Evolutionary conservation across 2,113 vertebrate genomes (phyloP).

Genomic region (Cavia porcellus): DNA sequence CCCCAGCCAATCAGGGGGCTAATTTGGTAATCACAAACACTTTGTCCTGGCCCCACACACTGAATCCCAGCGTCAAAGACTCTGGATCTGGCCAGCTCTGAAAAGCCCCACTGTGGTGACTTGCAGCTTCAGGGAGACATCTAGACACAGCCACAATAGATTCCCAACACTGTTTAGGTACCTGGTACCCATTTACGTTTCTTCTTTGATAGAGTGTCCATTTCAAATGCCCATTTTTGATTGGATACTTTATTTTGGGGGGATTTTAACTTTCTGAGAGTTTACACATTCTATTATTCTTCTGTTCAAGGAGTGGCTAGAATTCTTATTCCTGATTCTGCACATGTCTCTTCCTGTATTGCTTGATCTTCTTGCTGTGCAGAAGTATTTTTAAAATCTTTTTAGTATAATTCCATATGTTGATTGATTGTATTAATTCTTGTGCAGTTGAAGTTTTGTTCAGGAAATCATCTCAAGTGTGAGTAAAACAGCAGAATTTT

Average conservation of each 20-base stretch:
- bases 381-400: neutral
- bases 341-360: neutral
- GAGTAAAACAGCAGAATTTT: neutral
- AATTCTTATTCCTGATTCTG: neutral
- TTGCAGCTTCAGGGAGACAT: no score
- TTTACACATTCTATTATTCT: neutral
- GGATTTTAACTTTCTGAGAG: neutral
- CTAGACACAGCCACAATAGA: neutral
- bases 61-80: neutral
- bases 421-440: neutral
- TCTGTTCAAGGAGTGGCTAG: neutral
- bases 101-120: neutral
- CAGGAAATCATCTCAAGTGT: neutral
- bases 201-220: neutral
- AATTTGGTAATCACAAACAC: neutral
- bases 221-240: neutral
- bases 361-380: neutral
- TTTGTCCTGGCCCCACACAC: neutral
- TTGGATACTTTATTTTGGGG: neutral
- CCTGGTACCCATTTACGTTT: neutral
- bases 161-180: no score
- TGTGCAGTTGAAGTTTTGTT: neutral
- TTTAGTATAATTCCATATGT: neutral
- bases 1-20: neutral
- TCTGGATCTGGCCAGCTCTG: neutral